Evolutionary conservation across 2,888 invertebrate genomes (phyloP).

Genomic region (Eudemis profundana): DNA sequence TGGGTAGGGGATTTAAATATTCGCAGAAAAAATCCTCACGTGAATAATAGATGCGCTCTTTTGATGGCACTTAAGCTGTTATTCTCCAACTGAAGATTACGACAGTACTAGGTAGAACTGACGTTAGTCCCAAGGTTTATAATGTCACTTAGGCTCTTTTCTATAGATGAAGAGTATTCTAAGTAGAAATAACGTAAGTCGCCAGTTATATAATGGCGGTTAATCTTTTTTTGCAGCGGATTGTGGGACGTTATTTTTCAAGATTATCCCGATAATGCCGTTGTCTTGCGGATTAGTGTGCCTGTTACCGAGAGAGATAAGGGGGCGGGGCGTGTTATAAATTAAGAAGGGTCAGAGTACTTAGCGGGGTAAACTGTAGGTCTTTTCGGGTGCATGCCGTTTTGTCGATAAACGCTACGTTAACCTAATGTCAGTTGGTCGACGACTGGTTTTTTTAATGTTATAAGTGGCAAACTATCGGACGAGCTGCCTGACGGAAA

Average conservation of each 20-base stretch:
- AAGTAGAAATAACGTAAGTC: background rate
- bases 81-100: too few relatives aligned
- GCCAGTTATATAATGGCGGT: background rate
- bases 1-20: too few relatives aligned
- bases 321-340: background rate
- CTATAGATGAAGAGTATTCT: too few relatives aligned
- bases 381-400: too few relatives aligned
- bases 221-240: slow-evolving; percentile 18
- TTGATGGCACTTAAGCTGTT: background rate
- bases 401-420: too few relatives aligned
- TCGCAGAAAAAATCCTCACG: too few relatives aligned
- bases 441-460: too few relatives aligned
- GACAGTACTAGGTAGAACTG: background rate
- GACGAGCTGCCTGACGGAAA: too few relatives aligned
- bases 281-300: slow-evolving; percentile 25
- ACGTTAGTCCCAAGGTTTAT: background rate
- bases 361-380: too few relatives aligned
- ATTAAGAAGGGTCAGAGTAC: background rate
- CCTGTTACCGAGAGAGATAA: slow-evolving; percentile 1
- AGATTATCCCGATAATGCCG: slow-evolving; percentile 45
- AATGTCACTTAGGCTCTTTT: background rate
- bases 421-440: too few relatives aligned
- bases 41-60: too few relatives aligned
- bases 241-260: slow-evolving; percentile 47
- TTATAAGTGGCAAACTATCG: too few relatives aligned